Conservation (phyloP, 2,888 invertebrate genomes). For the Bembecia ichneumoniformis region DNA sequence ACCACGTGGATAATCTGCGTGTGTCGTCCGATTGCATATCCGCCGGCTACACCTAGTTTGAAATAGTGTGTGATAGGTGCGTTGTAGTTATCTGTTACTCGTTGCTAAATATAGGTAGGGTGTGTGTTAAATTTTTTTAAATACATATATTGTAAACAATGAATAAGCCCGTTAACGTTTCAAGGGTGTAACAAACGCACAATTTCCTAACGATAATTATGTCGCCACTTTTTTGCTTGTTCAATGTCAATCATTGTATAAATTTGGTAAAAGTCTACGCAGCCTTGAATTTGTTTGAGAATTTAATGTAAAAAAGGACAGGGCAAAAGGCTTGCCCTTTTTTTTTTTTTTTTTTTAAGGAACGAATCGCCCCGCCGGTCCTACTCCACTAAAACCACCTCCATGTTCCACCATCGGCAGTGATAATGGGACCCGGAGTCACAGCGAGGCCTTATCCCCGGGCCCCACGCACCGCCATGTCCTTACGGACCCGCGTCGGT, state of each 20-base stretch:
- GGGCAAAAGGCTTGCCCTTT: not conserved
- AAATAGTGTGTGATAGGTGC: not conserved
- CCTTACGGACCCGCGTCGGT: too few relatives aligned
- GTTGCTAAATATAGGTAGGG: not conserved
- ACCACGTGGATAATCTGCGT: too few relatives aligned
- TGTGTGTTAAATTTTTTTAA: too few relatives aligned
- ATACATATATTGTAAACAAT: not conserved
- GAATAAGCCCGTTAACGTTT: not conserved
- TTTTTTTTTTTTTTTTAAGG: too few relatives aligned
- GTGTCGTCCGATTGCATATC: too few relatives aligned
- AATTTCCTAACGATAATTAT: slow-evolving; percentile 20
- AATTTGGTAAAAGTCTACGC: slow-evolving; percentile 26
- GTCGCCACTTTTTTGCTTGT: slow-evolving; percentile 12
- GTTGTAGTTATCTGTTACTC: not conserved
- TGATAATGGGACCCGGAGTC: too few relatives aligned
- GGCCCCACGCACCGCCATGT: too few relatives aligned
- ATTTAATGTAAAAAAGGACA: not conserved
- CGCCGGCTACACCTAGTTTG: too few relatives aligned
- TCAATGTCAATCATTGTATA: slow-evolving; percentile 41
- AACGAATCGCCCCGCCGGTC: too few relatives aligned
- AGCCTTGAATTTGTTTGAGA: slow-evolving; percentile 7
- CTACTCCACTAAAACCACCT: too few relatives aligned
- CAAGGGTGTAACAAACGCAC: slow-evolving; percentile 4
- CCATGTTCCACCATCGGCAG: too few relatives aligned
- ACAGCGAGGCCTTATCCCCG: too few relatives aligned